These are phyloP conservation scores for Parotia lawesii DNA, from an alignment of 2,113 vertebrate genomes.

Conservation along the genomic window DNA sequence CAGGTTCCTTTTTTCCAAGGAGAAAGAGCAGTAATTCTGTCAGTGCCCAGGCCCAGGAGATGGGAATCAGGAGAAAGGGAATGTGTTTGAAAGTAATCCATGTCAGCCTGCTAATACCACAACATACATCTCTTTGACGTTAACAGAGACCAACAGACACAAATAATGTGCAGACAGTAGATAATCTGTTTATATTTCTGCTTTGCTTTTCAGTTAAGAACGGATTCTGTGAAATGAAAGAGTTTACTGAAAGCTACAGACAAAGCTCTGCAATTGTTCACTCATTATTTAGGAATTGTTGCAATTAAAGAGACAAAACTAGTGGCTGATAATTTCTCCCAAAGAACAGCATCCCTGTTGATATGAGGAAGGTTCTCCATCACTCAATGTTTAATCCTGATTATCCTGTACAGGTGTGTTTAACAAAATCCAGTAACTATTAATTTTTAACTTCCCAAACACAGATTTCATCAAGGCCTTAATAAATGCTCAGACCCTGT, in stretches of 20 bases:
- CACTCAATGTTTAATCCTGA: background rate
- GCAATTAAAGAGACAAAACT: background rate
- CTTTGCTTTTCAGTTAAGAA: background rate
- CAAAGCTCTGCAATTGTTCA: slow-evolving; percentile 11
- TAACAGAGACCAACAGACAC: slow-evolving; percentile 41
- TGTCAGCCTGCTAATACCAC: slow-evolving; percentile 23
- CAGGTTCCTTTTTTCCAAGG: background rate
- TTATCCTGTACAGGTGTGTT: background rate
- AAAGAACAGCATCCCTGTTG: background rate
- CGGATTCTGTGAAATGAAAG: background rate
- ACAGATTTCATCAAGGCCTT: background rate
- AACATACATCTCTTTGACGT: slow-evolving; percentile 38
- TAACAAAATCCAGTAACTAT: background rate
- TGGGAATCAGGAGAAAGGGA: slow-evolving; percentile 7
- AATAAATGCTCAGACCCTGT: background rate
- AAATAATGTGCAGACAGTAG: slow-evolving; percentile 13
- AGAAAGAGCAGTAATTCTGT: background rate
- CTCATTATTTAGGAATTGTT: background rate
- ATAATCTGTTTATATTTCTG: slow-evolving; percentile 29
- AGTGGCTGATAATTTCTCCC: background rate
- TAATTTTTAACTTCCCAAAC: background rate
- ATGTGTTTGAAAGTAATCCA: slow-evolving; percentile 6
- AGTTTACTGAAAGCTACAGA: background rate
- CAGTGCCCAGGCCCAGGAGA: slow-evolving; percentile 11
- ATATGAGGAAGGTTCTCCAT: background rate